A percentile compares a stretch with the other conserved stretches of the same genome.
These are phyloP conservation scores for Megalurothrips usitatus DNA, from an alignment of 2,888 invertebrate species.

Conservation along the genomic window DNA sequence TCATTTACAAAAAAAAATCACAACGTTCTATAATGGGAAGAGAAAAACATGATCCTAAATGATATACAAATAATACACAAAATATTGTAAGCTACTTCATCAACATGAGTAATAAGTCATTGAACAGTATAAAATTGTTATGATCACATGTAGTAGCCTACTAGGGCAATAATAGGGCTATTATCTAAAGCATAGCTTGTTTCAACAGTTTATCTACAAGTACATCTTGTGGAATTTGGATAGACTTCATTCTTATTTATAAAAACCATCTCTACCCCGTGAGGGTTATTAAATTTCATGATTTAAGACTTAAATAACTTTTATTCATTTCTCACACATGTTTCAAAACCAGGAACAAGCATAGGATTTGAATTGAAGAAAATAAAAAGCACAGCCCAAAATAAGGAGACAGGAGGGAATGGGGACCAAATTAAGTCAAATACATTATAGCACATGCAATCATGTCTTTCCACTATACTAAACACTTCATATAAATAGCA, in stretches of 20 bases:
- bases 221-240: no score
- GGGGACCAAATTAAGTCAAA: no score
- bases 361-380: background rate
- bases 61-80: background rate
- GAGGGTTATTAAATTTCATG: background rate
- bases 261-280: no score
- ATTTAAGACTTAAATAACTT: background rate
- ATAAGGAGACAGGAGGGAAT: background rate
- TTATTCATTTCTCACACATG: background rate
- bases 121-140: background rate
- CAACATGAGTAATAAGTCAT: background rate
- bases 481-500: no score
- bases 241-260: no score
- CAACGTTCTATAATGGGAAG: background rate
- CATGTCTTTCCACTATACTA: no score
- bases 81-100: background rate
- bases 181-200: background rate
- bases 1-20: conserved; percentile 16
- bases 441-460: no score
- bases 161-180: background rate
- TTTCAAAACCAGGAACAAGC: background rate
- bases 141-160: background rate
- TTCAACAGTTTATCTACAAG: no score
- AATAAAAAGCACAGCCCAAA: background rate
- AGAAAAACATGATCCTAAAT: background rate